Base-by-base conservation (phyloP, 1,140 invertebrate genomes). In the Elysia chlorotica region DNA sequence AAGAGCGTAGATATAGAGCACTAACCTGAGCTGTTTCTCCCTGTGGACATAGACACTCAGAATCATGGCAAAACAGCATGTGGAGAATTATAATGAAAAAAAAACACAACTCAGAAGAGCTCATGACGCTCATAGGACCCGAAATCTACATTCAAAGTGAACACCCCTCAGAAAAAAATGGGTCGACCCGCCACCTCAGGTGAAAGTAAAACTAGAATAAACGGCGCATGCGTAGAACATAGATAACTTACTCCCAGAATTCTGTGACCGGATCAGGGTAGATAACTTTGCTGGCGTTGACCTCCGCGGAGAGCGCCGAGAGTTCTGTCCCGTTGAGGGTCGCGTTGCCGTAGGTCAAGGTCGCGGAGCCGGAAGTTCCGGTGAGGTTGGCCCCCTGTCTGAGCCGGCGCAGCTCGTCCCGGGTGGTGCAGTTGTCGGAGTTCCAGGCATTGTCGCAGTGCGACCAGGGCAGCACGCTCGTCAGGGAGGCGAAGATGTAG, bases 371-470 rank as follows among this genome's bases (percentile, higher is more conserved):
- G n/a, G n/a, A n/a, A n/a, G n/a, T n/a, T 23, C 65, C 19, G 31
- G 66, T 61, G 5, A 33, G 19, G 48, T 74, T 74, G 17, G 30
- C 6, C 23, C 57, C 28, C 6, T 37, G 33, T 19, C 37, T 65
- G 6, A 37, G n/a, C 33, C 28, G 0, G 41, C 23, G 2, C 14
- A 14, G 19, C 19, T 57, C 31, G 54, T 62, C 61, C 63, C 75
- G 73, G 63, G 74, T 72, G 23, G 72, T 71, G 59, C 84, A 82
- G 33, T 79, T 73, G n/a, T 75, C 68, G 0, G 87, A 85, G 74
- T 89, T 89, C 88, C 88, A 89, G 37, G 76, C 73, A 72, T 89
- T 87, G 35, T 83, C 76, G 70, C 88, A 89, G 62, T 82, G 76
- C 21, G 83, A 85, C 88, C 88, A 89, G 0, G 88, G 88, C 6